Evolutionary conservation across 2,797 vertebrate species (phyloP).

Genomic region (Macroramphosus scolopax): DNA sequence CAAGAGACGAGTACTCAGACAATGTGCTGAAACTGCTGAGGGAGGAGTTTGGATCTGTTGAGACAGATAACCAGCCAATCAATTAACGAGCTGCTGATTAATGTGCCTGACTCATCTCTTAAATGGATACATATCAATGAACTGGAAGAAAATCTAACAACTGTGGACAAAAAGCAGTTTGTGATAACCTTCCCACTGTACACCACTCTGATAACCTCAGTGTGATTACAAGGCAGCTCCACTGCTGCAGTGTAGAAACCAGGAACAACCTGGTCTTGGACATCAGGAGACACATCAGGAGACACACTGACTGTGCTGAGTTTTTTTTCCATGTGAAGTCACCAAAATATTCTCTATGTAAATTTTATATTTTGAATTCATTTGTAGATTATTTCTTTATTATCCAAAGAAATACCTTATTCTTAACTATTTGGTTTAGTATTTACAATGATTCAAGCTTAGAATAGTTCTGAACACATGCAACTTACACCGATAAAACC

Average conservation of each 20-base stretch:
- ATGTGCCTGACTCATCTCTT: constrained; percentile 6
- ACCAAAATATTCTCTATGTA: too few relatives aligned
- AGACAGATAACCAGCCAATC: neutral
- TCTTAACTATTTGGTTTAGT: too few relatives aligned
- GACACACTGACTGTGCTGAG: constrained; percentile 3
- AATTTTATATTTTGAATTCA: too few relatives aligned
- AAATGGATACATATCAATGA: constrained; percentile 1
- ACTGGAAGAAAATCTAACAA: constrained; percentile 20
- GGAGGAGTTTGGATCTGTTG: constrained; percentile 45
- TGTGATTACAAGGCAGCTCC: constrained; percentile 6
- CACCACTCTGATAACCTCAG: constrained; percentile 35
- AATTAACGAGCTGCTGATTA: constrained; percentile 21
- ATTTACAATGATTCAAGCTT: too few relatives aligned
- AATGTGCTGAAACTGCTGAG: constrained; percentile 82
- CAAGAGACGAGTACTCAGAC: constrained; percentile 75
- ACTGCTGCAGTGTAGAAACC: constrained; percentile 18
- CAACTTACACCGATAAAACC: too few relatives aligned
- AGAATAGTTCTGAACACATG: too few relatives aligned
- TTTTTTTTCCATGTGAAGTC: constrained; percentile 12
- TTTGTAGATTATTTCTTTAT: too few relatives aligned
- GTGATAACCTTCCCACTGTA: constrained; percentile 31
- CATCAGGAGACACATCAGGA: too few relatives aligned
- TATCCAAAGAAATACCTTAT: too few relatives aligned
- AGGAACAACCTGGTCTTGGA: constrained; percentile 7
- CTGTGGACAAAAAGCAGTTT: constrained; percentile 6